Base-by-base conservation (phyloP, 2,888 invertebrate genomes). In the Watsonalla cultraria region DNA sequence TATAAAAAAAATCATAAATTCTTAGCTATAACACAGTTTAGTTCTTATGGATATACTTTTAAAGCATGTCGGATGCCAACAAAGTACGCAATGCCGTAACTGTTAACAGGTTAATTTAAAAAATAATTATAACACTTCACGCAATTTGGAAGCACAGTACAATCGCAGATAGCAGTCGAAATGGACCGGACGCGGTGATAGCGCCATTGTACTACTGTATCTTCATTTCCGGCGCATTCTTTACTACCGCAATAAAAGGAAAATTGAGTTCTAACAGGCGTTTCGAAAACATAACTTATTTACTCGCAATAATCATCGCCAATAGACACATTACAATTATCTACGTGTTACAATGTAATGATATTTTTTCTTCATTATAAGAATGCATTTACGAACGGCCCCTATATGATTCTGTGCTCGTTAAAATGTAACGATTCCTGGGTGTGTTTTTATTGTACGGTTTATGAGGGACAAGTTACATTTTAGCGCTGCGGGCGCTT, bases 401-500 rank as follows among this genome's bases (percentile, higher is more conserved):
- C 90, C 86, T 90, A 89, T 89, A 77, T 86, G 84, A 86, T 85
- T 82, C 81, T 72, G 62, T 57, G 80, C 80, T 87, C 88, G 90
- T 90, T 88, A 89, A 90, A 89, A 75, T 76, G 76, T 85, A 86
- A 84, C 85, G 80, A 85, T 86, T 77, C 73, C 76, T 73, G 80
- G 80, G 80, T 77, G 80, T 80, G 82, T 78, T 88, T 85, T 88
- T 90, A 89, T 88, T 80, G 79, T 85, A 70, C 67, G 60, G 82
- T 89, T 90, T 90, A 90, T 80, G 89, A 81, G 76, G 70, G 79
- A 81, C 76, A 80, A 84, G 84, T 84, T 81, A 89, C 90, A 84
- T 87, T 90, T 90, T 89, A 90, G 90, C 88, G 86, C 84, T 90
- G 90, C 90, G 90, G 90, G 90, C 82, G 61, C 74, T 90, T 90